Evolutionary conservation across 2,888 invertebrate species (phyloP), one percentile per base, ranked within the genome.

Genomic region (Mythimna lalbum): DNA sequence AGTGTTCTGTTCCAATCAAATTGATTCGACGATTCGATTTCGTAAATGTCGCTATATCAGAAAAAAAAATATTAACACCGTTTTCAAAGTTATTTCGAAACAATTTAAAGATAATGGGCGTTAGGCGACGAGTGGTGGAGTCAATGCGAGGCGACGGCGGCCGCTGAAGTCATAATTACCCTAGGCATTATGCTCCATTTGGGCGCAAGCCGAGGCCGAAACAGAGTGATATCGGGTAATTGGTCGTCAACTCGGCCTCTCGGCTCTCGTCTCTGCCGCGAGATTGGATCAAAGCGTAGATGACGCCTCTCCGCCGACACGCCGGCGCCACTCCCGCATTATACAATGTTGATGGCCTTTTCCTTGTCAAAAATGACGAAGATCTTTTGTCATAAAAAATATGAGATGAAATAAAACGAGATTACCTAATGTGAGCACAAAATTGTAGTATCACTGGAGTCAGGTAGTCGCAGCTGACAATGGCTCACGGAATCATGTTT

Each of bases 291-390:
- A 92, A 92, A 92, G 92, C 88, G 90, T 88, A 90, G 93, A 92
- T 92, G 93, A 93, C 91, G 92, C 90, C 88, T 88, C 87, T 80
- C 81, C 80, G 91, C 91, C 94, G 94, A 88, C 93, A 84, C 88
- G 80, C 85, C 91, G 96, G 96, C 96, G 96, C 96, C 96, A 91
- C 86, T 82, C 88, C 89, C 91, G 90, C 92, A 94, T 96, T 95
- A 90, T 89, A 96, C 93, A 93, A 91, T 88, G 94, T 93, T 95
- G 96, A 96, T 96, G 94, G 95, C 94, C 93, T 95, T 95, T 95
- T 95, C 95, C 95, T 93, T 95, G 95, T 95, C 95, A 96, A 95
- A 96, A 96, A 94, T 95, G 95, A 95, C 95, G 95, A 92, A 95
- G 96, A 95, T 94, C 94, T 92, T 91, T 94, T 92, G 93, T 92